Percentiles rank a stretch among this genome's conserved stretches.
Evolutionary conservation across 2,797 vertebrate genomes (phyloP).

Genomic region (Falco peregrinus): DNA sequence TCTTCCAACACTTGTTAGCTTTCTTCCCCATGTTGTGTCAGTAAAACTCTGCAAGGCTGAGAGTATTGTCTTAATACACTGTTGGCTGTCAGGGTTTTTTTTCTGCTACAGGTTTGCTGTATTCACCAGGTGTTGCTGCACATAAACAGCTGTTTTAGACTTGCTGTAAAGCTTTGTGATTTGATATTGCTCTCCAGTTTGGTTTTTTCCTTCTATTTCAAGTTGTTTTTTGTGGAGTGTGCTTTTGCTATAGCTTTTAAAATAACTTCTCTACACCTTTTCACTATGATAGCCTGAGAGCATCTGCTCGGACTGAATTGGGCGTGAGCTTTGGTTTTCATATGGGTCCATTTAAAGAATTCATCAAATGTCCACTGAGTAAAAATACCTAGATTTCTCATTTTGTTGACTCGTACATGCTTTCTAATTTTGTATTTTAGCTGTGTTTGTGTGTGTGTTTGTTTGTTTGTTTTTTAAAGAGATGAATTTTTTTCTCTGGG

Average conservation of each 20-base stretch:
- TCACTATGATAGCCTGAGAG: not conserved
- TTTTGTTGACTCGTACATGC: not conserved
- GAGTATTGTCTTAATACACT: accelerated
- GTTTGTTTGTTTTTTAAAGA: not conserved
- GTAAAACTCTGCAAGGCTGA: not conserved
- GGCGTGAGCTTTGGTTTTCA: not conserved
- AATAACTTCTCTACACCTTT: not conserved
- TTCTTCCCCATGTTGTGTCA: not conserved
- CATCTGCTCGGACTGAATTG: not conserved
- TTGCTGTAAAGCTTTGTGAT: not conserved
- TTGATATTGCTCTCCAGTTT: not conserved
- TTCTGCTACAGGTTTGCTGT: not conserved
- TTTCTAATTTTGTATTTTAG: not conserved
- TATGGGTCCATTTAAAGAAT: not conserved
- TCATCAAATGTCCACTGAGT: not conserved
- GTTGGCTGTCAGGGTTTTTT: not conserved
- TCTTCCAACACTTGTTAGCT: not conserved
- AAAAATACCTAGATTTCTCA: not conserved
- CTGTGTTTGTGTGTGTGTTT: not conserved
- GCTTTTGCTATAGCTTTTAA: not conserved
- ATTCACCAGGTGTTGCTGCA: not conserved
- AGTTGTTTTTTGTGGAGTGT: not conserved
- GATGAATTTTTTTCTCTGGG: not conserved
- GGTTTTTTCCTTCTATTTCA: not conserved
- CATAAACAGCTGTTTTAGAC: not conserved